phyloP scores from a whole-genome alignment of 2,888 invertebrate species.

The Chaetogeoica ovagalla region DNA sequence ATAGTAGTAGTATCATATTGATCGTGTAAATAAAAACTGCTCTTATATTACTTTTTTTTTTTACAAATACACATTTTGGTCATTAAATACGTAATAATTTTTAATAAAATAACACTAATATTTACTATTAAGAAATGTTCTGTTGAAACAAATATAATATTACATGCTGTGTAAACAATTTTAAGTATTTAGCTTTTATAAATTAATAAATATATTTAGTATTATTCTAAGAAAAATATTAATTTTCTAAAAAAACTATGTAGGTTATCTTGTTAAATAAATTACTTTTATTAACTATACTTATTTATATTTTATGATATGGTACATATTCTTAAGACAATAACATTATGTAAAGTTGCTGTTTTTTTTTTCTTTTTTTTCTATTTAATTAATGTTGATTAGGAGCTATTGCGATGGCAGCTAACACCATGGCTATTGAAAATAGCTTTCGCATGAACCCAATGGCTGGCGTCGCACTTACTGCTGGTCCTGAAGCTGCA shows the following conservation, averaged over 20 bases:
- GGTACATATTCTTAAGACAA: neutral
- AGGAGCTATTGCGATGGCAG: constrained; percentile 45
- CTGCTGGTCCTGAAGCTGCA: constrained; percentile 47
- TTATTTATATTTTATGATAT: neutral
- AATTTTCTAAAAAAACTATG: neutral
- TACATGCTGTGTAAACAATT: neutral
- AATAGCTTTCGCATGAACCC: constrained; percentile 48
- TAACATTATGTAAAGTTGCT: neutral
- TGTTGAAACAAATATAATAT: neutral
- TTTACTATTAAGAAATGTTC: neutral
- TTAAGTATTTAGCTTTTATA: neutral
- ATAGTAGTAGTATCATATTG: neutral
- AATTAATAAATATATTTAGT: neutral
- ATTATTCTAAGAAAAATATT: neutral
- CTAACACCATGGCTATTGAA: constrained; percentile 51
- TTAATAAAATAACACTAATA: neutral
- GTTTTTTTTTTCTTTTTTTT: neutral
- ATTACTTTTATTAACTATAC: neutral
- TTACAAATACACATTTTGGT: neutral
- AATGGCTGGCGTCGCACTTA: constrained; percentile 41
- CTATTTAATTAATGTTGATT: constrained; percentile 22
- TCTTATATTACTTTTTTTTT: neutral
- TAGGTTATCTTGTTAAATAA: neutral
- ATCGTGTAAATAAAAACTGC: constrained; percentile 8
- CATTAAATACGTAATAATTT: neutral